phyloP scores from a whole-genome alignment of 2,888 invertebrate genomes.

The Pseudococcus jackbeardsleyi region DNA sequence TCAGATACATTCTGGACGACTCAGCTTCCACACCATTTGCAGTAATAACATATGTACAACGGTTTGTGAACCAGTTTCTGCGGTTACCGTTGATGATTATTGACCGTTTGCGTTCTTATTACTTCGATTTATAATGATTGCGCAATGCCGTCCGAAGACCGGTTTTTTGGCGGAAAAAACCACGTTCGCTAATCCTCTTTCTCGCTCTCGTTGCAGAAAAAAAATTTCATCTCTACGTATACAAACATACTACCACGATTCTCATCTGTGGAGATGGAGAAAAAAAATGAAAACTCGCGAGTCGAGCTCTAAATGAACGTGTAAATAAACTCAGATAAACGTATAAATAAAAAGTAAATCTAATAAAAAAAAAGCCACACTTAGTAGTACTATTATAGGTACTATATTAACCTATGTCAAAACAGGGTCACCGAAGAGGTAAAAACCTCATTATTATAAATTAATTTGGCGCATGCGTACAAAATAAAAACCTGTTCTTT shows the following conservation, averaged over 20 bases:
- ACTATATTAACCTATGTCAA: slow-evolving; percentile 5
- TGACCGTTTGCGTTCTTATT: slow-evolving; percentile 53
- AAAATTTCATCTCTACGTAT: neutral
- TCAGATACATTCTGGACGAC: slow-evolving; percentile 42
- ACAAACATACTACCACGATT: neutral
- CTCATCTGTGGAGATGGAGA: neutral
- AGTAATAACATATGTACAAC: slow-evolving; percentile 57
- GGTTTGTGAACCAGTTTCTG: slow-evolving; percentile 51
- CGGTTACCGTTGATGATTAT: slow-evolving; percentile 53
- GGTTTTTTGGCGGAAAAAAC: slow-evolving; percentile 54
- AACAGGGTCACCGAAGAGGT: slow-evolving; percentile 47
- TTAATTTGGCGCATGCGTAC: slow-evolving; percentile 48
- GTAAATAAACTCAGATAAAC: neutral
- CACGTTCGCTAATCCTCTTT: neutral
- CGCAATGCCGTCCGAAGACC: slow-evolving; percentile 49
- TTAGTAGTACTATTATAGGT: neutral
- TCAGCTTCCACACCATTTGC: slow-evolving; percentile 49
- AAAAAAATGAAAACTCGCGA: neutral
- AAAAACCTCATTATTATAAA: slow-evolving; percentile 46
- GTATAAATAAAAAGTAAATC: slow-evolving; percentile 2
- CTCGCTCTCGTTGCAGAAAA: neutral
- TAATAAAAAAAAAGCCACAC: neutral
- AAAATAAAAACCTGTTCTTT: slow-evolving; percentile 36
- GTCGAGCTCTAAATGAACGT: neutral
- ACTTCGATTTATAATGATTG: slow-evolving; percentile 47